Percentiles rank a stretch among this genome's conserved stretches.
Conservation (phyloP, 2,888 invertebrate species). For the Cylloceria caligata region DNA sequence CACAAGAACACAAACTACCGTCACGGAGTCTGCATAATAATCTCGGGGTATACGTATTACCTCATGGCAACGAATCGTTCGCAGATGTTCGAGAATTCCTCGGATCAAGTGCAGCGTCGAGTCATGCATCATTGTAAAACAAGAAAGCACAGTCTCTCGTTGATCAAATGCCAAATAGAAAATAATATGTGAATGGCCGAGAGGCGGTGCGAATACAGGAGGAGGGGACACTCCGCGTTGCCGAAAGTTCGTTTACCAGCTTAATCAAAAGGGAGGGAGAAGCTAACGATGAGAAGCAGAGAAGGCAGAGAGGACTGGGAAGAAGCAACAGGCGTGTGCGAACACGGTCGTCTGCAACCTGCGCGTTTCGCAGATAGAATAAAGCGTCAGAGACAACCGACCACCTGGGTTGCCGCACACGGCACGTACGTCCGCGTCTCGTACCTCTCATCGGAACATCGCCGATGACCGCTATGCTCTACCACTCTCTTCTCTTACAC, state of each 20-base stretch:
- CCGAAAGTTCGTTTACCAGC: slow-evolving; percentile 20
- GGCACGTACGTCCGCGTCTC: slow-evolving; percentile 13
- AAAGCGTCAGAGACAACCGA: slow-evolving; percentile 25
- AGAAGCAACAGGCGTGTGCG: slow-evolving; percentile 50
- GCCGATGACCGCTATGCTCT: slow-evolving; percentile 47
- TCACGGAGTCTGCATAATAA: not conserved
- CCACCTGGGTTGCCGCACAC: slow-evolving; percentile 57
- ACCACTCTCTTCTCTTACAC: not conserved
- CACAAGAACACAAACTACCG: too few species aligned
- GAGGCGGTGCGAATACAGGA: slow-evolving; percentile 7
- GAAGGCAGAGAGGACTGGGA: slow-evolving; percentile 28
- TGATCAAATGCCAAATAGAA: slow-evolving; percentile 69
- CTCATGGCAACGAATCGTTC: slow-evolving; percentile 4
- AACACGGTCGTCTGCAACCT: slow-evolving; percentile 7
- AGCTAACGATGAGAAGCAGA: too few species aligned
- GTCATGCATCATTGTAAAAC: slow-evolving; percentile 46
- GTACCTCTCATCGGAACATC: slow-evolving; percentile 10
- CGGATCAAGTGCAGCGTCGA: slow-evolving; percentile 16
- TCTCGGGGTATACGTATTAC: not conserved
- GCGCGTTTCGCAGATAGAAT: slow-evolving; percentile 20
- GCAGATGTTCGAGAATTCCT: slow-evolving; percentile 18
- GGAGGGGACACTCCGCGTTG: slow-evolving; percentile 15
- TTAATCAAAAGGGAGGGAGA: not conserved
- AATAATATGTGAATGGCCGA: slow-evolving; percentile 65
- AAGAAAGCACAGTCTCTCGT: slow-evolving; percentile 41